A percentile compares a stretch with the other conserved stretches of the same genome.
Conservation (phyloP, 1,140 invertebrate genomes). For the Laodelphax striatellus region DNA sequence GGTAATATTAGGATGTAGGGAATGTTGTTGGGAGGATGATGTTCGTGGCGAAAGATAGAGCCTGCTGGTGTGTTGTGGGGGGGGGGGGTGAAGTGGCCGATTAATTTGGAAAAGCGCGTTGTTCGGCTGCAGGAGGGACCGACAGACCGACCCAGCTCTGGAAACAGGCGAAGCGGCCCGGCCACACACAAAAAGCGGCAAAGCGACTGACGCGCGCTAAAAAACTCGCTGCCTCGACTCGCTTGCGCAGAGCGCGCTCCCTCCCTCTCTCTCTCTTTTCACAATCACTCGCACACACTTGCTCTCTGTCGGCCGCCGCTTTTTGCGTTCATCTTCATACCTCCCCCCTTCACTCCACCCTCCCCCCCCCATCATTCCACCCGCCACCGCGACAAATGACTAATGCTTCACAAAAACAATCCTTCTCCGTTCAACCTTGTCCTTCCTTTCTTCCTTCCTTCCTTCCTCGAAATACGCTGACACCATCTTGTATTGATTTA, state of each 20-base stretch:
- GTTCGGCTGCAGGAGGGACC: too few relatives aligned
- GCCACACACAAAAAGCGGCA: constrained; percentile 2
- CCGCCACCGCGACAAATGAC: constrained; percentile 7
- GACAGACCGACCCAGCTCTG: background rate
- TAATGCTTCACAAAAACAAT: constrained; percentile 9
- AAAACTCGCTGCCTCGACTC: too few relatives aligned
- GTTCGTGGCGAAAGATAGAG: background rate
- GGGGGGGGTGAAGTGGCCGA: too few relatives aligned
- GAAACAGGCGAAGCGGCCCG: background rate
- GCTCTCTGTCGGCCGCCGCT: constrained; percentile 3
- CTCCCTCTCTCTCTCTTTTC: constrained; percentile 20
- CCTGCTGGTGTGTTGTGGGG: background rate
- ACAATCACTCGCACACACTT: constrained; percentile 4
- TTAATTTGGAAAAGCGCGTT: too few relatives aligned
- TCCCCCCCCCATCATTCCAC: constrained; percentile 12
- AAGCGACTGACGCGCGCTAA: background rate
- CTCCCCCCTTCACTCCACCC: background rate
- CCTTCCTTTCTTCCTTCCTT: background rate
- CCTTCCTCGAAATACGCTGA: background rate
- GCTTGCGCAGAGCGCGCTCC: constrained; percentile 4
- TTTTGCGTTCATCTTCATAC: background rate
- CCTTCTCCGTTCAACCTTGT: background rate
- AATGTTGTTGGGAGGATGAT: too few relatives aligned
- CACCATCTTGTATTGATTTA: constrained; percentile 1
- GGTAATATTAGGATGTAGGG: too few relatives aligned